phyloP scores from a whole-genome alignment of 2,888 invertebrate species.

The Agrochola macilenta region DNA sequence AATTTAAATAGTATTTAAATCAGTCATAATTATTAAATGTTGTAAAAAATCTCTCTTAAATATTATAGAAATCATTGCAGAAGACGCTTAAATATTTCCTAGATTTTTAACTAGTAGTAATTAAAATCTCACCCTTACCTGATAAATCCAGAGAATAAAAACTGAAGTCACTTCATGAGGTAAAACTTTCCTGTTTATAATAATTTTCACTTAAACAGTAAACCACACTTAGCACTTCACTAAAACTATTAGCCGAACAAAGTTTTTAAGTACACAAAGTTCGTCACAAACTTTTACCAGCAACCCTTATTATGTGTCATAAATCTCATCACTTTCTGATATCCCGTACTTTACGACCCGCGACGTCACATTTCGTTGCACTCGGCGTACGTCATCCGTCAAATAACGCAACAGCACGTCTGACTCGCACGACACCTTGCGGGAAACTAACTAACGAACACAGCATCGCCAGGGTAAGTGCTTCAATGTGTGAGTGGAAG shows the following conservation, averaged over 20 bases:
- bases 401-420: slow-evolving; percentile 58
- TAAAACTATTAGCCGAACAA: slow-evolving; percentile 62
- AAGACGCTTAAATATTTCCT: background rate
- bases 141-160: slow-evolving; percentile 60
- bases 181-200: slow-evolving; percentile 62
- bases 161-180: slow-evolving; percentile 50
- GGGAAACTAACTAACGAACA: slow-evolving; percentile 79
- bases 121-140: slow-evolving; percentile 57
- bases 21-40: background rate
- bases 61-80: background rate
- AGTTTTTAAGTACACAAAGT: slow-evolving; percentile 66
- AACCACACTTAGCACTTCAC: slow-evolving; percentile 66
- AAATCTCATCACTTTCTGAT: slow-evolving; percentile 67
- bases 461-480: slow-evolving; percentile 80
- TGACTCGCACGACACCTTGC: slow-evolving; percentile 64
- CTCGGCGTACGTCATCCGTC: slow-evolving; percentile 50
- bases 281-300: slow-evolving; percentile 62
- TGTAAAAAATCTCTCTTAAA: background rate
- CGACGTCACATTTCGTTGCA: slow-evolving; percentile 66
- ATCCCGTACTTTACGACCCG: slow-evolving; percentile 56
- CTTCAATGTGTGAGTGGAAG: slow-evolving; percentile 76
- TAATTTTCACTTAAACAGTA: slow-evolving; percentile 64
- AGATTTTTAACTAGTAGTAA: background rate
- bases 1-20: background rate
- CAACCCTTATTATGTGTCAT: slow-evolving; percentile 54